Evolutionary conservation across 1,140 invertebrate genomes (phyloP).

Genomic region (Coelopa frigida): DNA sequence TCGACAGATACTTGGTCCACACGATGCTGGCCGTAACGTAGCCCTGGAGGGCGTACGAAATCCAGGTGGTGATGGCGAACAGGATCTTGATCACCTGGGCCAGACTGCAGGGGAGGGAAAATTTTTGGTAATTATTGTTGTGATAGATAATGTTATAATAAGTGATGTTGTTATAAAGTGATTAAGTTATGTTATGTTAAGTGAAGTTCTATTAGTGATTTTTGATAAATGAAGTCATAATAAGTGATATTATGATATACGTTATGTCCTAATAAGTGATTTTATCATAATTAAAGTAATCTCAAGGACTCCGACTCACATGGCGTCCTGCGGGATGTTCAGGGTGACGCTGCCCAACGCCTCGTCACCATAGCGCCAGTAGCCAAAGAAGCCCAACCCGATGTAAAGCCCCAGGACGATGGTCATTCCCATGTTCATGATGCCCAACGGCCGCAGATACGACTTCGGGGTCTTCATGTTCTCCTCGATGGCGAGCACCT

Average conservation of each 20-base stretch:
- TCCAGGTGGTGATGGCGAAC: constrained; percentile 81
- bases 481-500: constrained; percentile 79
- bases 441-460: constrained; percentile 64
- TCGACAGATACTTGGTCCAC: constrained; percentile 66
- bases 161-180: no score
- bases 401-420: constrained; percentile 67
- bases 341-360: constrained; percentile 64
- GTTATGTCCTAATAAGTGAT: no score
- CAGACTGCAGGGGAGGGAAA: constrained; percentile 53
- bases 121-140: no score
- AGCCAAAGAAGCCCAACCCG: constrained; percentile 73
- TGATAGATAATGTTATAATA: no score
- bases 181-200: no score
- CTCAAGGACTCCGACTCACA: constrained; percentile 41
- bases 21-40: constrained; percentile 89
- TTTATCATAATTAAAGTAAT: neutral
- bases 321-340: constrained; percentile 55
- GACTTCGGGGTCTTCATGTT: constrained; percentile 73
- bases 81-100: constrained; percentile 72
- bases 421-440: constrained; percentile 71
- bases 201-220: no score
- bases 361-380: constrained; percentile 64
- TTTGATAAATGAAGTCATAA: constrained; percentile 4
- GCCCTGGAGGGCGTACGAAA: constrained; percentile 87
- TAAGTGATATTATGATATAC: constrained; percentile 3